Conservation (phyloP, 1,140 invertebrate species). For the Stegodyphus mimosarum region DNA sequence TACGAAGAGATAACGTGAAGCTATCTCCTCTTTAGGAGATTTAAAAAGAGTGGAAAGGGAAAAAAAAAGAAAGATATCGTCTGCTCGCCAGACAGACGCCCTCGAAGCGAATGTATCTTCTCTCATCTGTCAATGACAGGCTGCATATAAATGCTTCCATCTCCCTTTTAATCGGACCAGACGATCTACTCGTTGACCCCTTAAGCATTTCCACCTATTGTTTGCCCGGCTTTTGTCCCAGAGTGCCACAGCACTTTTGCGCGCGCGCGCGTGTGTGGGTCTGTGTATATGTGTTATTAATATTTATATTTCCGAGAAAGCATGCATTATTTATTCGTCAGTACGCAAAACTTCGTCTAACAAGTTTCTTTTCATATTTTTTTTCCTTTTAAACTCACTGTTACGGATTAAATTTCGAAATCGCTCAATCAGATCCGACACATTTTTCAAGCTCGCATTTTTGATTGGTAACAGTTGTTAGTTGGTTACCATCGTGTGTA, state of each 20-base stretch:
- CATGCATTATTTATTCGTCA: conserved; percentile 30
- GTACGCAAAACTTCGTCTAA: not conserved
- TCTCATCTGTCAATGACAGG: conserved; percentile 25
- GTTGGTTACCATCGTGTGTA: no score
- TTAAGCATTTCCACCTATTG: conserved; percentile 5
- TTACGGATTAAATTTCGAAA: not conserved
- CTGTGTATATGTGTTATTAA: conserved; percentile 12
- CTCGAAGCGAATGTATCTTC: no score
- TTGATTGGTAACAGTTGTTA: no score
- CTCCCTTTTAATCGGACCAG: conserved; percentile 22
- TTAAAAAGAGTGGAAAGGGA: no score
- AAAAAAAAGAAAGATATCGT: no score
- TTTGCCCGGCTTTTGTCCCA: not conserved
- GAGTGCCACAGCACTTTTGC: no score
- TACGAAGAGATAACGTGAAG: no score
- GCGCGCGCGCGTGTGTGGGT: not conserved
- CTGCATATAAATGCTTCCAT: no score
- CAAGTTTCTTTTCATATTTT: not conserved
- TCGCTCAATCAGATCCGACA: no score
- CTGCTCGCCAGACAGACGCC: conserved; percentile 6
- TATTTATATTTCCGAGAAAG: conserved; percentile 23
- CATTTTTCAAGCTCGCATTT: no score
- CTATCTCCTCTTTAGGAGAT: no score
- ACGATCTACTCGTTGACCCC: not conserved
- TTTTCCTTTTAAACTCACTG: not conserved